A percentile compares a stretch with the other conserved stretches of the same genome.
These are phyloP conservation scores for Helarctos malayanus DNA, from an alignment of 2,797 vertebrate species.

Conservation along the genomic window DNA sequence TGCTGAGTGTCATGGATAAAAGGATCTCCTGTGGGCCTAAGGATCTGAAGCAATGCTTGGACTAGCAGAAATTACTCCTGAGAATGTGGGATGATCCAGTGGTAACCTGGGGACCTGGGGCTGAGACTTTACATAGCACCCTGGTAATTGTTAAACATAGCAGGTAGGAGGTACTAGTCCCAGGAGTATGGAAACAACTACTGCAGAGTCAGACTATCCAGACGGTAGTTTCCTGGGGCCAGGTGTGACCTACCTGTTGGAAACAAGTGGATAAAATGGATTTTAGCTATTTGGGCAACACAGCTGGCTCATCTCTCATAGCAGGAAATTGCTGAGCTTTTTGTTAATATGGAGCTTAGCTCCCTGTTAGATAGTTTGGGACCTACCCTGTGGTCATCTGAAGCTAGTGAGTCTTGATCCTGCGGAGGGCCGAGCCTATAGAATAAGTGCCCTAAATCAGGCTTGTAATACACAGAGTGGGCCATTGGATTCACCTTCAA, in stretches of 20 bases:
- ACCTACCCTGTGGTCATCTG: not conserved
- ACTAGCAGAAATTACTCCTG: not conserved
- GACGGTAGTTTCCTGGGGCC: not conserved
- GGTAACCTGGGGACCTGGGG: not conserved
- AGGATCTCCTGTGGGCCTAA: not conserved
- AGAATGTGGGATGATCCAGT: not conserved
- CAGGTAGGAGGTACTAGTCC: not conserved
- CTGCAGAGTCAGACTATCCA: not conserved
- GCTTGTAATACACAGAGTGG: not conserved
- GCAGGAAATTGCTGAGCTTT: slow-evolving; percentile 38
- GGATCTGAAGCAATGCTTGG: not conserved
- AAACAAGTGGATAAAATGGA: not conserved
- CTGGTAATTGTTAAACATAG: not conserved
- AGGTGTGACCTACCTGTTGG: not conserved
- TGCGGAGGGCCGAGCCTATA: not conserved
- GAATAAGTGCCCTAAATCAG: slow-evolving; percentile 24
- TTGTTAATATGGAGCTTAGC: not conserved
- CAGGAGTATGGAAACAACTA: not conserved
- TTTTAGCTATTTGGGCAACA: not conserved
- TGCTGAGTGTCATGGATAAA: not conserved
- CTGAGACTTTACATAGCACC: not conserved
- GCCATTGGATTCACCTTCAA: slow-evolving; percentile 3
- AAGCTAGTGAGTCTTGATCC: not conserved
- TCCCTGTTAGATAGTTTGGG: slow-evolving; percentile 30
- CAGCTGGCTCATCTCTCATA: not conserved